These are phyloP conservation scores for Antechinus stuartii DNA, from an alignment of 2,113 vertebrate genomes.

Conservation along the genomic window DNA sequence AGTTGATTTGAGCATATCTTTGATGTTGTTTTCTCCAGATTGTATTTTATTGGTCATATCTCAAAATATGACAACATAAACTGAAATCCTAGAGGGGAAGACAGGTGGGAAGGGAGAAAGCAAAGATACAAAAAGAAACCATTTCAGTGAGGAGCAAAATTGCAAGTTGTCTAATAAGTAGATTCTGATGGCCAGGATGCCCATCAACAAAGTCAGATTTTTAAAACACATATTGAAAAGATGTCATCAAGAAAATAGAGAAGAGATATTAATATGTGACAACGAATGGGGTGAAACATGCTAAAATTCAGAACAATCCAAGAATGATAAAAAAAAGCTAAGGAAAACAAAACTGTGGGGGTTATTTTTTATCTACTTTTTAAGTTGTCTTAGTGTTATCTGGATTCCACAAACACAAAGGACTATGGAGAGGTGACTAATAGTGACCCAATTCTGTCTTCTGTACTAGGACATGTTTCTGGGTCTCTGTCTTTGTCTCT, in stretches of 20 bases:
- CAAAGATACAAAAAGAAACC: not conserved
- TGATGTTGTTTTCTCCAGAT: not conserved
- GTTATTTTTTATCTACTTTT: not conserved
- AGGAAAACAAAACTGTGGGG: not conserved
- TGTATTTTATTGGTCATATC: not conserved
- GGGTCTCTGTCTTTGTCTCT: too few relatives aligned
- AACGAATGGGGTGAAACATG: not conserved
- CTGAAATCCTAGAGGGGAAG: not conserved
- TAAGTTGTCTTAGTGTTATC: not conserved
- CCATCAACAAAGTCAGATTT: not conserved
- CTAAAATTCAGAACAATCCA: not conserved
- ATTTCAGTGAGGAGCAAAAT: not conserved
- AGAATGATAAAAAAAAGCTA: not conserved
- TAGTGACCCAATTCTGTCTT: not conserved
- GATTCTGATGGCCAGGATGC: not conserved
- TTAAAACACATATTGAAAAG: not conserved
- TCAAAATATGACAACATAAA: not conserved
- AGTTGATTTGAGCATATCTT: not conserved
- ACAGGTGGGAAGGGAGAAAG: not conserved
- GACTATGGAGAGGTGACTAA: not conserved
- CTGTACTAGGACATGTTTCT: not conserved
- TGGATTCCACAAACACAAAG: not conserved
- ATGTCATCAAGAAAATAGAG: not conserved
- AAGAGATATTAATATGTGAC: not conserved
- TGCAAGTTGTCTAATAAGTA: not conserved